A percentile compares a stretch with the other conserved stretches of the same genome.
phyloP scores from a whole-genome alignment of 2,888 invertebrate genomes.

The Sphinx pinastri region DNA sequence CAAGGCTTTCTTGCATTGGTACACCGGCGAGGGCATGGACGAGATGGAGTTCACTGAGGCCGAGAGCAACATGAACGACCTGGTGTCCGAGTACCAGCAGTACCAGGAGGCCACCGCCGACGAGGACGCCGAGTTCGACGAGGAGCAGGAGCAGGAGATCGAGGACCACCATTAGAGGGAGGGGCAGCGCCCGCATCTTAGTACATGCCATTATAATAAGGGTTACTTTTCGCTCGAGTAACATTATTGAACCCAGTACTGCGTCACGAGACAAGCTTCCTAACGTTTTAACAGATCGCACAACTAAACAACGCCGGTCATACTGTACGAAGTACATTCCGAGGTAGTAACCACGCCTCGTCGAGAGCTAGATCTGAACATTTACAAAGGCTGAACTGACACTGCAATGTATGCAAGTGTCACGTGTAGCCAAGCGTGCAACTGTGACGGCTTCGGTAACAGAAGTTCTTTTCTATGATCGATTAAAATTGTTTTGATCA shows the following conservation, averaged over 20 bases:
- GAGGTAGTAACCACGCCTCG: slow-evolving; percentile 60
- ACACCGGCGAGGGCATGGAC: slow-evolving; percentile 95
- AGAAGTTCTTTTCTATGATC: slow-evolving; percentile 71
- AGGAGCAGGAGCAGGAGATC: slow-evolving; percentile 88
- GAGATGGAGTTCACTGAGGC: slow-evolving; percentile 98
- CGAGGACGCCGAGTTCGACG: slow-evolving; percentile 92
- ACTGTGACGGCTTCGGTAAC: slow-evolving; percentile 76
- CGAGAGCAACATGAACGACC: slow-evolving; percentile 97
- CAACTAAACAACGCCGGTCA: slow-evolving; percentile 73
- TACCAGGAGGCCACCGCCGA: slow-evolving; percentile 95
- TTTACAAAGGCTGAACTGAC: slow-evolving; percentile 74
- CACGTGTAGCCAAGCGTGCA: slow-evolving; percentile 60
- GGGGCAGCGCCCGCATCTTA: slow-evolving; percentile 46
- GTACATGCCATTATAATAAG: slow-evolving; percentile 75
- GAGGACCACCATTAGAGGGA: slow-evolving; percentile 82
- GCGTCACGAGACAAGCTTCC: slow-evolving; percentile 74
- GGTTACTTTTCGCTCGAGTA: slow-evolving; percentile 72
- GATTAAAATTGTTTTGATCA: slow-evolving; percentile 70
- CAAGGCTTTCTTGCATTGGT: slow-evolving; percentile 99
- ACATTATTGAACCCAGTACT: slow-evolving; percentile 78
- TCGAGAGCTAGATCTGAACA: slow-evolving; percentile 71
- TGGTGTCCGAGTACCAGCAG: slow-evolving; percentile 96
- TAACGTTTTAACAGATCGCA: slow-evolving; percentile 81
- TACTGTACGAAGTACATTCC: slow-evolving; percentile 70
- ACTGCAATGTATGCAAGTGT: slow-evolving; percentile 60